Evolutionary conservation across 1,140 invertebrate genomes (phyloP).

Genomic region (Dolichoris vasculosae): DNA sequence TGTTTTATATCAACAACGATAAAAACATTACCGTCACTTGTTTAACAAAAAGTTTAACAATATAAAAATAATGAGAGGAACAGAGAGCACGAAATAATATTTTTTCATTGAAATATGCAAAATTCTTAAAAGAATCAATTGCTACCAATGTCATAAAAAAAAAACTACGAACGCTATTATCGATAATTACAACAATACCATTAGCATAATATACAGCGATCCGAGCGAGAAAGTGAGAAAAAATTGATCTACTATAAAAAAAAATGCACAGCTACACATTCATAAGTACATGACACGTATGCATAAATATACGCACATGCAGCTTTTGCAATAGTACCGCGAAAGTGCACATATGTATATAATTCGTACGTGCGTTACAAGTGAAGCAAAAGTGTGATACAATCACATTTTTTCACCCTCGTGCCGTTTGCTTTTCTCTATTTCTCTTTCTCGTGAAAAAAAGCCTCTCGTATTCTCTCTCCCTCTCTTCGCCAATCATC

Average conservation of each 20-base stretch:
- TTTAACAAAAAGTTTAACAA: constrained; percentile 16
- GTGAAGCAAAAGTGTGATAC: constrained; percentile 39
- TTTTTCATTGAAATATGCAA: background rate
- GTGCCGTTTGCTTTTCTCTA: constrained; percentile 26
- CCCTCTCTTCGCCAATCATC: constrained; percentile 41
- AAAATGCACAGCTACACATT: constrained; percentile 29
- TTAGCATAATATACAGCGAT: constrained; percentile 39
- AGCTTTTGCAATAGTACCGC: constrained; percentile 29
- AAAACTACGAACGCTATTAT: constrained; percentile 17
- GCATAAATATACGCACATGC: constrained; percentile 23
- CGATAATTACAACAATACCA: constrained; percentile 42
- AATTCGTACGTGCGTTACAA: constrained; percentile 8
- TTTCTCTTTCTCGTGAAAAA: constrained; percentile 9
- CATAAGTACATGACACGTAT: background rate
- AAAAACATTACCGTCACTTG: constrained; percentile 30
- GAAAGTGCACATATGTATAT: constrained; percentile 27
- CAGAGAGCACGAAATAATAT: constrained; percentile 48
- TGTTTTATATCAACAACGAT: background rate
- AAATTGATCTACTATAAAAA: constrained; percentile 36
- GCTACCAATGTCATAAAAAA: background rate
- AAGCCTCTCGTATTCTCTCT: constrained; percentile 19
- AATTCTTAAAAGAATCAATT: constrained; percentile 13
- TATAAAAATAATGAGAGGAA: constrained; percentile 38
- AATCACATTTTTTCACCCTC: background rate
- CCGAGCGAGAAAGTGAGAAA: constrained; percentile 36